Evolutionary conservation across 2,797 vertebrate species (phyloP).

Genomic region (Tragelaphus oryx): DNA sequence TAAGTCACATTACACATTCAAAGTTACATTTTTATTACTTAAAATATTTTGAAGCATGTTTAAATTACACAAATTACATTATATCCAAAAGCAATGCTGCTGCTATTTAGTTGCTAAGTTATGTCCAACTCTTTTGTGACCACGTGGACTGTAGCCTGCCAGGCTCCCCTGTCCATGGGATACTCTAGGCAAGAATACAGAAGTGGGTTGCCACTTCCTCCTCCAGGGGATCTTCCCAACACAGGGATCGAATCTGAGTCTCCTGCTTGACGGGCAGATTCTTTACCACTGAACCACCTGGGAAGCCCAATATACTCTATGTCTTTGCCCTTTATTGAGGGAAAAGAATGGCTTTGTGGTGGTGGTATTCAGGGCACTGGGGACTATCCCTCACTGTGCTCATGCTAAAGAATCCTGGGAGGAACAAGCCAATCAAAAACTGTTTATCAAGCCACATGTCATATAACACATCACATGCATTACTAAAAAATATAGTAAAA

Average conservation of each 20-base stretch:
- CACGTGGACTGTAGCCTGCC: neutral
- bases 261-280: neutral
- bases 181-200: neutral
- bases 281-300: neutral
- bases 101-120: neutral
- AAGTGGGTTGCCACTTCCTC: neutral
- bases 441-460: neutral
- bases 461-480: neutral
- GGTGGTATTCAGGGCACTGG: neutral
- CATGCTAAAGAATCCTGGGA: neutral
- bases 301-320: neutral
- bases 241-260: neutral
- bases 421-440: neutral
- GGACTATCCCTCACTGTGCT: neutral
- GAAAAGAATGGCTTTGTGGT: neutral
- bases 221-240: neutral
- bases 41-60: slow-evolving; percentile 20
- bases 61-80: neutral
- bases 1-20: neutral
- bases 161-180: neutral
- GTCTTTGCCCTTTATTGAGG: neutral
- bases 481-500: neutral
- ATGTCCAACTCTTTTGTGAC: neutral
- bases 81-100: neutral
- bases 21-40: neutral